Base-by-base conservation (phyloP, 2,797 vertebrate species). In the Spinus pinus region DNA sequence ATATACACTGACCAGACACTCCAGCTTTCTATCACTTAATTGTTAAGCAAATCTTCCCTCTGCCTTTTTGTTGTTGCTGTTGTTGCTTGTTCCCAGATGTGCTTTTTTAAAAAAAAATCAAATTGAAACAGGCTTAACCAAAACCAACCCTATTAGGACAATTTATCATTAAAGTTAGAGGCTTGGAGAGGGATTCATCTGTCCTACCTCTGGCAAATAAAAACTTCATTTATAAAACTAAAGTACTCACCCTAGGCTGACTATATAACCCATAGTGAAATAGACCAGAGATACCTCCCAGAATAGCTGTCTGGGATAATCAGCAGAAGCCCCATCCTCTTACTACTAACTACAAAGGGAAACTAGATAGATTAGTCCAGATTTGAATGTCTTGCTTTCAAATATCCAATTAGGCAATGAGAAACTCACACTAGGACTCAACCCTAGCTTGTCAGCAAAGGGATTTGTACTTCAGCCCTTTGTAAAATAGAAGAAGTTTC, bases 381-480 rank as follows among this genome's bases (percentile, higher is more conserved):
- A 70, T 84, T 84, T 85, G 15, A 89, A 73, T 28, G 41, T 53
- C 62, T 91, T 72, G 64, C 41, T 94, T 95, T 89, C 75, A 89
- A 85, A 73, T 64, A 77, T 46, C 64, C 87, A 74, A 89, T 81
- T 89, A 91, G 14, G 15, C 18, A 91, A 71, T 33, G 21, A 42
- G 71, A 92, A 64, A n/a, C 19, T 84, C 73, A 39, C 35, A 42
- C 22, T 60, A 37, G 4, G 27, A 67, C 37, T 71, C 56, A 77
- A 25, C 42, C 3, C 12, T 31, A 65, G 28, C 51, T 22, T 87
- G 65, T 81, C 51, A 94, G 42, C 31, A 73, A 41, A 81, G 27
- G 27, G 33, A 77, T 93, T 93, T 87, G 53, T 35, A 64, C 74
- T 79, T 79, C 51, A 70, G 16, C 22, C 37, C 24, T 80, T 89